A percentile compares a stretch with the other conserved stretches of the same genome.
Evolutionary conservation across 2,113 vertebrate genomes (phyloP).

Genomic region (Gorilla gorilla): DNA sequence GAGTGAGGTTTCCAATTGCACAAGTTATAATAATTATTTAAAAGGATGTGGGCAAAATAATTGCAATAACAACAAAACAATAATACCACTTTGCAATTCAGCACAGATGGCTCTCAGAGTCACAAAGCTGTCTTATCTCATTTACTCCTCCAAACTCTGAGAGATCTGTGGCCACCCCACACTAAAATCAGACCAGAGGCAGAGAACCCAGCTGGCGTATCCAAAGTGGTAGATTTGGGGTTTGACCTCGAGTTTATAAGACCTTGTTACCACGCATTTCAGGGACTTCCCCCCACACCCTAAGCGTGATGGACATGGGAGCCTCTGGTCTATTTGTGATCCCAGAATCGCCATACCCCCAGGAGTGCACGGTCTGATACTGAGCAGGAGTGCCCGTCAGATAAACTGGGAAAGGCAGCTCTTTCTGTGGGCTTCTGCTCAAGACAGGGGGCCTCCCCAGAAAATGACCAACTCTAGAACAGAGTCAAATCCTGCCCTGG

Average conservation of each 20-base stretch:
- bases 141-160: rapidly evolving
- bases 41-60: background rate
- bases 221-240: background rate
- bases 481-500: rapidly evolving
- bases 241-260: background rate
- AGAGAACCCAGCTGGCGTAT: background rate
- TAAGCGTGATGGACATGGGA: background rate
- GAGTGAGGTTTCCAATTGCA: background rate
- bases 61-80: background rate
- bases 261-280: rapidly evolving
- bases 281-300: background rate
- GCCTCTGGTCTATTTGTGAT: background rate
- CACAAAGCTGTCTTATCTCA: background rate
- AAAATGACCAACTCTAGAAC: background rate
- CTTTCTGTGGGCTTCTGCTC: background rate
- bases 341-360: too few species aligned
- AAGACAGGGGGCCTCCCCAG: background rate
- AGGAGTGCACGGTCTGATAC: rapidly evolving
- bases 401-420: rapidly evolving
- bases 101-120: background rate
- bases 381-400: rapidly evolving
- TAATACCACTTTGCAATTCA: background rate
- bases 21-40: background rate
- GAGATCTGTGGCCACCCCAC: background rate
- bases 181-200: rapidly evolving